Base-by-base conservation (phyloP, 2,797 vertebrate species). In the Pelochelys cantorii region DNA sequence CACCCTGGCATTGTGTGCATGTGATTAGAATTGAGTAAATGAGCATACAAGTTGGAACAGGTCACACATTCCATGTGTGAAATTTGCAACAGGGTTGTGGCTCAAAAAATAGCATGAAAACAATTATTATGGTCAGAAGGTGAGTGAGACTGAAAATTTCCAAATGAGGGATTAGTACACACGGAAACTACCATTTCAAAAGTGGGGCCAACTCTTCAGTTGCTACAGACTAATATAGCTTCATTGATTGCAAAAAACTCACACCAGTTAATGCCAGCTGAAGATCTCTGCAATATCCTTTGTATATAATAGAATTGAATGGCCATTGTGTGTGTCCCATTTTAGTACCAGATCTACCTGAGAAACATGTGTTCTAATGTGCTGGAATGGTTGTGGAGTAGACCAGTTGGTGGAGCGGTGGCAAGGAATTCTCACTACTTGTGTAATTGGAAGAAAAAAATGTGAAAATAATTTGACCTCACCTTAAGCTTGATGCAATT, bases 381-480 rank as follows among this genome's bases (percentile, higher is more conserved):
- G 14, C 42, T 13, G 15, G 42, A 75, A 29, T 15, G 14, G 29
- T 77, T 52, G 13, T 52, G 23, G 14, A 82, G 3, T 52, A 42
- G 77, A n/a, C 3, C 84, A 84, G 23, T 7, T 77, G 11, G 13
- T 56, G 23, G 23, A 14, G 6, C 1, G 18, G 20, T 52, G 2
- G 1, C 37, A 88, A 86, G 89, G 75, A 15, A 31, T 75, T 77
- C 0, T 56, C 62, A 29, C 0, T 1, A 81, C 31, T 9, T 77
- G 5, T n/a, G n/a, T 91, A 87, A 84, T 75, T n/a, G 55, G 48
- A 5, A 77, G 37, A 20, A 89, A 90, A 93, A 65, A 48, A 48
- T 48, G 42, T 48, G 42, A 48, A 48, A 48, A 48, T 65, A 57
- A 2, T 1, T 0, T 59, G 17, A 4, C 2, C 0, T 80, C 57